Evolutionary conservation across 2,113 vertebrate genomes (phyloP).

Genomic region (Lanius ludovicianus): DNA sequence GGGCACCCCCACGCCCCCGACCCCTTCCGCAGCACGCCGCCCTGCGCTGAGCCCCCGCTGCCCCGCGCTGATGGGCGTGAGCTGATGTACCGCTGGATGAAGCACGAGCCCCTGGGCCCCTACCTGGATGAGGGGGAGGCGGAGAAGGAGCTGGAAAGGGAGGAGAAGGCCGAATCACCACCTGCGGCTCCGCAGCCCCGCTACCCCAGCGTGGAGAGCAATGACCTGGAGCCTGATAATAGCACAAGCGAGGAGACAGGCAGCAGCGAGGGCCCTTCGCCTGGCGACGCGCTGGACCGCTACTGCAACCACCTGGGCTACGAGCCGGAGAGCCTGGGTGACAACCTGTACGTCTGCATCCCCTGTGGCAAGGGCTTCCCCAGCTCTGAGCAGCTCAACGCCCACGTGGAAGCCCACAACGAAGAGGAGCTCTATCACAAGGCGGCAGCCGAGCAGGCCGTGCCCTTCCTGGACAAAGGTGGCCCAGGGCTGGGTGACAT

Average conservation of each 20-base stretch:
- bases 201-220: conserved; percentile 74
- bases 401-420: conserved; percentile 96
- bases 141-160: conserved; percentile 65
- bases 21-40: conserved; percentile 66
- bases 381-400: conserved; percentile 97
- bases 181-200: conserved; percentile 67
- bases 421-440: conserved; percentile 91
- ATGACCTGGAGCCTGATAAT: conserved; percentile 86
- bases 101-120: conserved; percentile 87
- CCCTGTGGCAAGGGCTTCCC: conserved; percentile 98
- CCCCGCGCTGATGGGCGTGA: conserved; percentile 76
- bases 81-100: conserved; percentile 92
- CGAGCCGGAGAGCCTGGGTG: conserved; percentile 93
- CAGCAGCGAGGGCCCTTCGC: conserved; percentile 92
- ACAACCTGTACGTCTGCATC: conserved; percentile 98
- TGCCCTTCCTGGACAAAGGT: conserved; percentile 84
- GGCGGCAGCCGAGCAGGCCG: conserved; percentile 77
- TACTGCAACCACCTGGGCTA: conserved; percentile 90
- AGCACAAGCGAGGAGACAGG: conserved; percentile 95
- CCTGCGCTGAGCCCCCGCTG: conserved; percentile 79
- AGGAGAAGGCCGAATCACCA: conserved; percentile 59
- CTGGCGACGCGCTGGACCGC: conserved; percentile 84
- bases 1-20: conserved; percentile 72
- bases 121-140: conserved; percentile 87
- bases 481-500: conserved; percentile 82